Conservation (phyloP, 2,113 vertebrate genomes). For the Sapayoa aenigma region DNA sequence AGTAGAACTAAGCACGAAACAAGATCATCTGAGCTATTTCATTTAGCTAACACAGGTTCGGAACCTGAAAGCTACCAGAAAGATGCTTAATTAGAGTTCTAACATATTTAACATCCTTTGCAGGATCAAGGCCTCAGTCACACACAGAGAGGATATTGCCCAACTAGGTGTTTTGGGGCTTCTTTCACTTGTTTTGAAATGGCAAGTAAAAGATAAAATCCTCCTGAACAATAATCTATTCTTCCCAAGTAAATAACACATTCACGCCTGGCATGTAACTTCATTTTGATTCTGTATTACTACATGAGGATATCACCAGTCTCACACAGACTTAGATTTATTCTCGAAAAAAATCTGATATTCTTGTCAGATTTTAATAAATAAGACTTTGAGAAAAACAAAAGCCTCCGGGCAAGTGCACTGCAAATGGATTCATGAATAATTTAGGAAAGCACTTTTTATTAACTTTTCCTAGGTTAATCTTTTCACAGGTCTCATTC, state of each 20-base stretch:
- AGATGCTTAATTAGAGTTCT: neutral
- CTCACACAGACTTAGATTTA: conserved; percentile 7
- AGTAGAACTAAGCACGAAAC: neutral
- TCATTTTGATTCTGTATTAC: conserved; percentile 46
- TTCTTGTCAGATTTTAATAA: conserved; percentile 64
- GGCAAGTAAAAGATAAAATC: conserved; percentile 29
- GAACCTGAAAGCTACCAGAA: neutral
- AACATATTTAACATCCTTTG: neutral
- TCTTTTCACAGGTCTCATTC: conserved; percentile 1
- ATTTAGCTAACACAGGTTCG: neutral
- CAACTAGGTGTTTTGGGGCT: neutral
- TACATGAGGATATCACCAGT: conserved; percentile 10
- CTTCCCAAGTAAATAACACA: conserved; percentile 36
- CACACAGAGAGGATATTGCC: neutral
- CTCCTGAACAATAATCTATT: conserved; percentile 31
- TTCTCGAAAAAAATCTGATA: conserved; percentile 43
- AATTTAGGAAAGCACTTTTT: conserved; percentile 49
- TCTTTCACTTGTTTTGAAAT: neutral
- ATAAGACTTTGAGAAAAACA: conserved; percentile 59
- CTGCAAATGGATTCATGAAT: conserved; percentile 39
- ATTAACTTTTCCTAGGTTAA: conserved; percentile 40
- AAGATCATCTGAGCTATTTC: neutral
- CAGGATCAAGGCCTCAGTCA: neutral
- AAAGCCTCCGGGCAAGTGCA: conserved; percentile 41
- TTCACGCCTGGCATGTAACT: neutral